A percentile compares a stretch with the other conserved stretches of the same genome.
Conservation (phyloP, 2,888 invertebrate species). For the Sympetrum striolatum region DNA sequence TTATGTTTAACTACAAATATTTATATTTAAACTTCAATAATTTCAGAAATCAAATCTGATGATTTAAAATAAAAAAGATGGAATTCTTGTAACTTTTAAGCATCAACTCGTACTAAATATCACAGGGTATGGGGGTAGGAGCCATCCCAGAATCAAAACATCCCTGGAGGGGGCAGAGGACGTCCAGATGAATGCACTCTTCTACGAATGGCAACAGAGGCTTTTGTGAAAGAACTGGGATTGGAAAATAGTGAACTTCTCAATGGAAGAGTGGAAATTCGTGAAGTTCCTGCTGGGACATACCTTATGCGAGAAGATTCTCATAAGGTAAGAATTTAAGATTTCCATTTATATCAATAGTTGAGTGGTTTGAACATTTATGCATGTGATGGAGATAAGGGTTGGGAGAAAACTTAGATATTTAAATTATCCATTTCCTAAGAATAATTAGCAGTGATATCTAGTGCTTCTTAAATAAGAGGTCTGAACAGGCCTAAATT, state of each 20-base stretch:
- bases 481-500: too few species aligned
- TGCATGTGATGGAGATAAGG: neutral
- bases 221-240: constrained; percentile 80
- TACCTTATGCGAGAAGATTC: constrained; percentile 91
- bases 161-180: constrained; percentile 36
- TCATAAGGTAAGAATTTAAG: constrained; percentile 69
- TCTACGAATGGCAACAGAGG: constrained; percentile 77
- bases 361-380: too few species aligned
- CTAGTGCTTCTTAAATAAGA: too few species aligned
- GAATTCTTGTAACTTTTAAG: neutral
- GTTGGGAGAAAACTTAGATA: neutral
- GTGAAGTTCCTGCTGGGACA: constrained; percentile 83
- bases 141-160: neutral
- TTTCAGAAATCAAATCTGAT: too few species aligned
- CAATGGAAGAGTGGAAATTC: constrained; percentile 78
- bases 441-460: neutral
- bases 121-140: neutral
- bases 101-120: neutral
- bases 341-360: neutral
- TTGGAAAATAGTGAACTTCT: constrained; percentile 75
- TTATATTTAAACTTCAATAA: too few species aligned
- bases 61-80: too few species aligned
- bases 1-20: too few species aligned
- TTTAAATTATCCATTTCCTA: neutral
- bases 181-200: constrained; percentile 58